Conservation (phyloP, 2,113 vertebrate genomes). For the Coptodon rendalli region DNA sequence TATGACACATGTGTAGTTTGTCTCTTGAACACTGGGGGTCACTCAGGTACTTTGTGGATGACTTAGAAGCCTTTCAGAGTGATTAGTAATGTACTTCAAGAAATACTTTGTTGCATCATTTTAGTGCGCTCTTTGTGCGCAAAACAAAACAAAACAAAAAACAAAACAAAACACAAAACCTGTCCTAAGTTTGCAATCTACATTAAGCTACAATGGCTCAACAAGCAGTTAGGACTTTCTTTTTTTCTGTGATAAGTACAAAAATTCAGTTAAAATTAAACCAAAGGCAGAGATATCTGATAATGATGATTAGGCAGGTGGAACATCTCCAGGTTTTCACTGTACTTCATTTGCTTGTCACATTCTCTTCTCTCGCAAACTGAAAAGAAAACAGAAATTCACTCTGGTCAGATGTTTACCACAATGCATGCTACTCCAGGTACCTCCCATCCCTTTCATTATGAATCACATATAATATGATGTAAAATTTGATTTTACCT, state of each 20-base stretch:
- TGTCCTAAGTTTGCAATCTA: too few relatives aligned
- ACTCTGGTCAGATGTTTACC: not conserved
- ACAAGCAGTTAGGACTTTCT: not conserved
- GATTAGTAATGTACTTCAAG: too few relatives aligned
- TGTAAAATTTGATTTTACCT: not conserved
- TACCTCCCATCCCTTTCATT: not conserved
- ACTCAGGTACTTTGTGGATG: too few relatives aligned
- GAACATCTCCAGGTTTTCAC: not conserved
- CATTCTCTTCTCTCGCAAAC: not conserved
- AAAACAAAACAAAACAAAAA: too few relatives aligned
- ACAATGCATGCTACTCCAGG: not conserved
- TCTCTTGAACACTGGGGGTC: too few relatives aligned
- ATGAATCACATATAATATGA: not conserved
- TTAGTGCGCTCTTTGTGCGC: too few relatives aligned
- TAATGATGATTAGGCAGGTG: not conserved
- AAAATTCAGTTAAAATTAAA: not conserved
- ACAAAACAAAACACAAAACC: too few relatives aligned
- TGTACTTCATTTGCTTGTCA: not conserved
- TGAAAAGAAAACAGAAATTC: not conserved
- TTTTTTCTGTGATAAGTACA: not conserved
- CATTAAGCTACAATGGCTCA: not conserved
- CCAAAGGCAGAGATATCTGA: accelerated
- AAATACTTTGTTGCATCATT: too few relatives aligned
- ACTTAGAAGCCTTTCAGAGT: too few relatives aligned
- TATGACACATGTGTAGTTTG: too few relatives aligned